phyloP scores from a whole-genome alignment of 2,888 invertebrate species.

The Idaea dimidiata region DNA sequence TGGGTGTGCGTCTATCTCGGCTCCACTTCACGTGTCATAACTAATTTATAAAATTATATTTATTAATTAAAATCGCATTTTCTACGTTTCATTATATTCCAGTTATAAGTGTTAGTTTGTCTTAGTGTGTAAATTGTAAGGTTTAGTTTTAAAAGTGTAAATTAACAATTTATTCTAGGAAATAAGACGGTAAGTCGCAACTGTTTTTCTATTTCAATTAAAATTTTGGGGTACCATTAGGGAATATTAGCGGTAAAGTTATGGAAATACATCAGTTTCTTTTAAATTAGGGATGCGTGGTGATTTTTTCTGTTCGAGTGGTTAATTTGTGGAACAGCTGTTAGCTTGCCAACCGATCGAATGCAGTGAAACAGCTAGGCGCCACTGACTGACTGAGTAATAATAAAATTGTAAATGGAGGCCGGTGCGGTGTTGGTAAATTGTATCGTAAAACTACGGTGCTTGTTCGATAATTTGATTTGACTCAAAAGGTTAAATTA shows the following conservation, averaged over 20 bases:
- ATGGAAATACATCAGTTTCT: neutral
- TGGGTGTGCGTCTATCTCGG: conserved; percentile 58
- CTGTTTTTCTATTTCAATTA: conserved; percentile 22
- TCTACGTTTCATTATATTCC: conserved; percentile 32
- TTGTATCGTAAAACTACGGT: conserved; percentile 7
- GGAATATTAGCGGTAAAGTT: neutral
- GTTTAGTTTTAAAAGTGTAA: conserved; percentile 43
- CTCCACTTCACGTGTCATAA: conserved; percentile 62
- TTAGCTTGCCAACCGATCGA: conserved; percentile 11
- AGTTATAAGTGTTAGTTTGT: conserved; percentile 37
- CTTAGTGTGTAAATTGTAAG: conserved; percentile 47
- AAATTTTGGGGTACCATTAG: neutral
- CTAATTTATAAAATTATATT: conserved; percentile 46
- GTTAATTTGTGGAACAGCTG: conserved; percentile 10
- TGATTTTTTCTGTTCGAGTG: neutral
- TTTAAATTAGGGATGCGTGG: conserved; percentile 7
- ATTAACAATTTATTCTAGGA: conserved; percentile 45
- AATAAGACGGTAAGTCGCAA: conserved; percentile 58
- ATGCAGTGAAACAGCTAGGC: neutral
- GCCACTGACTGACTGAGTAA: conserved; percentile 1
- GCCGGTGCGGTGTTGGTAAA: conserved; percentile 19
- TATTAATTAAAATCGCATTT: conserved; percentile 44
- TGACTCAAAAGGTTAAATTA: neutral
- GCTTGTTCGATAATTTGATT: neutral
- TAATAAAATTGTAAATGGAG: conserved; percentile 12